Evolutionary conservation across 2,113 vertebrate genomes (phyloP).

Genomic region (Oncorhynchus tshawytscha): DNA sequence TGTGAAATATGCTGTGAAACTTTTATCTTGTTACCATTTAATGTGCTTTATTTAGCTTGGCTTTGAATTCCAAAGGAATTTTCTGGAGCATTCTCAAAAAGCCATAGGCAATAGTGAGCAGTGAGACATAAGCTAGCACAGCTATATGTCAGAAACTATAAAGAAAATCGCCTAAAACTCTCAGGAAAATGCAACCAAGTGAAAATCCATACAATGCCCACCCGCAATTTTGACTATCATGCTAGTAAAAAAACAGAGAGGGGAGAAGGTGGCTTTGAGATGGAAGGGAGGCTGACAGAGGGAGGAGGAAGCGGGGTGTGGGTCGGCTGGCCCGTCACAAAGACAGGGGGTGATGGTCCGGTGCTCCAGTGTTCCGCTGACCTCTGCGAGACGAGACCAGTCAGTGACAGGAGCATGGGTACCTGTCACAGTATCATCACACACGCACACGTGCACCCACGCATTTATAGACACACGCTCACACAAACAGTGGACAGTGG

Average conservation of each 20-base stretch:
- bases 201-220: too few relatives aligned
- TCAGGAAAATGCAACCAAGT: too few relatives aligned
- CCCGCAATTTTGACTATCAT: too few relatives aligned
- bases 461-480: conserved; percentile 11
- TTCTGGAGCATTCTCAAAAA: too few relatives aligned
- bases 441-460: conserved; percentile 32
- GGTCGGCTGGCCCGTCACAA: conserved; percentile 32
- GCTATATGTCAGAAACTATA: too few relatives aligned
- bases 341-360: conserved; percentile 31
- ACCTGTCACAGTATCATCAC: conserved; percentile 63
- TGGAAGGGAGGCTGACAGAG: neutral
- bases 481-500: conserved; percentile 10
- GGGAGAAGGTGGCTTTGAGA: too few relatives aligned
- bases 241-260: too few relatives aligned
- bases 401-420: conserved; percentile 52
- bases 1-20: conserved; percentile 9
- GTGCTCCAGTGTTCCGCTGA: conserved; percentile 41
- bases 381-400: conserved; percentile 41
- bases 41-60: neutral
- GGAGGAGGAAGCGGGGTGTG: conserved; percentile 26
- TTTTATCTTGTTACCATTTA: conserved; percentile 7
- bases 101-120: too few relatives aligned
- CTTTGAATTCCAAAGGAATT: neutral
- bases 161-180: too few relatives aligned
- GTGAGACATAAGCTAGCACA: too few relatives aligned